These are phyloP conservation scores for Neosilurus mollespiculum DNA, from an alignment of 2,797 vertebrate species.

Conservation along the genomic window DNA sequence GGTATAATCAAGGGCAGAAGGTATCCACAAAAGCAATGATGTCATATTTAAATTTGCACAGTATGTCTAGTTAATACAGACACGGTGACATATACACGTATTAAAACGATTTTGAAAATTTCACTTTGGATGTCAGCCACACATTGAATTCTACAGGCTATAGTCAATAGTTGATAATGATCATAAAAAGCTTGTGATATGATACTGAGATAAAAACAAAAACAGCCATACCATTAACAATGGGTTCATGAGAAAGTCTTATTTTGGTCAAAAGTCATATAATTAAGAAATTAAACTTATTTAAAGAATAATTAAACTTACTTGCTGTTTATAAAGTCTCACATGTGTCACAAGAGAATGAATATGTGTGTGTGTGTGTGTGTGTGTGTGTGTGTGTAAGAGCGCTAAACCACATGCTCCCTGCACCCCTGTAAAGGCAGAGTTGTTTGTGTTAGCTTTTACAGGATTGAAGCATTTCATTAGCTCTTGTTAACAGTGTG, in stretches of 20 bases:
- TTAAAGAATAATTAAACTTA: no score
- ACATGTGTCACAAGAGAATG: not conserved
- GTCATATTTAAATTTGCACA: slow-evolving; percentile 62
- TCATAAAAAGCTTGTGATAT: not conserved
- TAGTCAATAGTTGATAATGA: not conserved
- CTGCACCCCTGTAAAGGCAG: slow-evolving; percentile 6
- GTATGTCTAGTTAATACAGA: slow-evolving; percentile 50
- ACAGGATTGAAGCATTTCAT: slow-evolving; percentile 45
- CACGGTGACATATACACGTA: slow-evolving; percentile 44
- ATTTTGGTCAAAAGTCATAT: not conserved
- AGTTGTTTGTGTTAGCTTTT: slow-evolving; percentile 24
- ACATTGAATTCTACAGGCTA: not conserved
- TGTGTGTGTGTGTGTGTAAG: not conserved
- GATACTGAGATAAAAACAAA: not conserved
- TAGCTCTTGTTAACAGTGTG: slow-evolving; percentile 58
- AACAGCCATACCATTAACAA: not conserved
- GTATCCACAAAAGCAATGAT: slow-evolving; percentile 51
- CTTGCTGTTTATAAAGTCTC: not conserved
- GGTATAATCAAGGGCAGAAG: slow-evolving; percentile 61
- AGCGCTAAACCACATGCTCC: slow-evolving; percentile 4
- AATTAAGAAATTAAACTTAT: not conserved
- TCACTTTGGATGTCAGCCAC: not conserved
- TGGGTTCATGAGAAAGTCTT: not conserved
- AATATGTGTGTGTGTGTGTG: not conserved
- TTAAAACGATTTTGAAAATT: slow-evolving; percentile 45